phyloP scores from a whole-genome alignment of 2,797 vertebrate genomes.

The Orientallactaga sibirica region DNA sequence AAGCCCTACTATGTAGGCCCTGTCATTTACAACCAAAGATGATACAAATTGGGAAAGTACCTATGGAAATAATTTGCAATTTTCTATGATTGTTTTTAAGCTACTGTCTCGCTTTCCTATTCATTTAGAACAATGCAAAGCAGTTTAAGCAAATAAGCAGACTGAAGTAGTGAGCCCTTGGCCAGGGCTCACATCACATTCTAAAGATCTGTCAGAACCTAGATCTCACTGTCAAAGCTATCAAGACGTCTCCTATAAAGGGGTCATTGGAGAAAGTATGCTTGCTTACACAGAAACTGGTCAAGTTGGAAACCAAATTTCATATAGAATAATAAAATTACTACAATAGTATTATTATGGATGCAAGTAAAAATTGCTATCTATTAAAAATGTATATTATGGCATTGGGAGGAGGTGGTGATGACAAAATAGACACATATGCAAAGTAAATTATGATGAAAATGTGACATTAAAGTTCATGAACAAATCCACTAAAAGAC shows the following conservation, averaged over 20 bases:
- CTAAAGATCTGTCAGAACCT: neutral
- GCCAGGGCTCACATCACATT: neutral
- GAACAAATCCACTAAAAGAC: neutral
- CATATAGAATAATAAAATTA: conserved; percentile 49
- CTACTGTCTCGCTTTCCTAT: conserved; percentile 1
- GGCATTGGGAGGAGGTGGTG: neutral
- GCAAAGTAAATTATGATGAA: conserved; percentile 42
- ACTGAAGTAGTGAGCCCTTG: neutral
- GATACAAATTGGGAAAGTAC: conserved; percentile 34
- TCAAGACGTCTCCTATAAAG: neutral
- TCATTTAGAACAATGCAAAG: neutral
- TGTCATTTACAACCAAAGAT: conserved; percentile 10
- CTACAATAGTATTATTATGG: conserved; percentile 9
- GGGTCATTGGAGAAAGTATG: neutral
- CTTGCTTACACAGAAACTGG: neutral
- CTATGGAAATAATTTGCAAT: conserved; percentile 33
- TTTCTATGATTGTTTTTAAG: conserved; percentile 6
- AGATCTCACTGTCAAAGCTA: neutral
- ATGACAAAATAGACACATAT: conserved; percentile 34
- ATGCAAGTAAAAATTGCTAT: conserved; percentile 41
- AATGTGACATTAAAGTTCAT: neutral
- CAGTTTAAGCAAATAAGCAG: neutral
- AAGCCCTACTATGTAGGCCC: neutral
- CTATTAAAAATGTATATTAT: conserved; percentile 52
- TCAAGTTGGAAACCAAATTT: conserved; percentile 19